Evolutionary conservation across 2,113 vertebrate species (phyloP), one percentile per base, ranked within the genome.

Genomic region (Siniperca chuatsi): DNA sequence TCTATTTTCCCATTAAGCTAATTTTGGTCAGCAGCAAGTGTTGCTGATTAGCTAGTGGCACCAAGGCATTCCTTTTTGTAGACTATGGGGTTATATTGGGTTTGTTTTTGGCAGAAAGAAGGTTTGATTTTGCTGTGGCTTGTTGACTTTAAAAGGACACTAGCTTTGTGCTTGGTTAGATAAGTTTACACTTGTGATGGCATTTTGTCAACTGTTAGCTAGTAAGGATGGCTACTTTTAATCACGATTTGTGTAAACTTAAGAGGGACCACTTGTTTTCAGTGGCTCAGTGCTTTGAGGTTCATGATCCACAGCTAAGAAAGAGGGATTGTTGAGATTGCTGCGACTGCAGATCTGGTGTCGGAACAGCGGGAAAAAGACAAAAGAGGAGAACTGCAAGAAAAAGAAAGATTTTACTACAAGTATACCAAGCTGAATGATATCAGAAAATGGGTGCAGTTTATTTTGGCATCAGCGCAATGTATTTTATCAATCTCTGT

Each of bases 1-100:
- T 37, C 12, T 72, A 25, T 55, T 79, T 80, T 50, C 57, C 21
- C 35, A n/a, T 13, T 62, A 71, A 18, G 52, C n/a, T 72, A 54
- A 83, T 72, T 79, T 60, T 72, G 71, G 25, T 48, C 8, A 40
- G 16, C 23, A 81, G 29, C 55, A 33, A n/a, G 61, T 33, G 37
- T 15, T 21, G 33, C 62, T 65, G 42, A 65, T 78, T 74, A 75
- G 18, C 55, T 44, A 0, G 23, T 70, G 62, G 57, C 74, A 69
- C 12, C n/a, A 40, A 66, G 21, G 16, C 21, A 25, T 7, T 25
- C 16, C 8, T 29, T 33, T 33, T 33, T 33, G 1, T 4, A 4
- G n/a, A 58, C 1, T 20, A 71, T 37, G 21, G 16, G 7, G 61
- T 37, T 46, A 13, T 25, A 35, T 21, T 52, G 20, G 37, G 48